Base-by-base conservation (phyloP, 2,888 invertebrate species). In the Autographa gamma region DNA sequence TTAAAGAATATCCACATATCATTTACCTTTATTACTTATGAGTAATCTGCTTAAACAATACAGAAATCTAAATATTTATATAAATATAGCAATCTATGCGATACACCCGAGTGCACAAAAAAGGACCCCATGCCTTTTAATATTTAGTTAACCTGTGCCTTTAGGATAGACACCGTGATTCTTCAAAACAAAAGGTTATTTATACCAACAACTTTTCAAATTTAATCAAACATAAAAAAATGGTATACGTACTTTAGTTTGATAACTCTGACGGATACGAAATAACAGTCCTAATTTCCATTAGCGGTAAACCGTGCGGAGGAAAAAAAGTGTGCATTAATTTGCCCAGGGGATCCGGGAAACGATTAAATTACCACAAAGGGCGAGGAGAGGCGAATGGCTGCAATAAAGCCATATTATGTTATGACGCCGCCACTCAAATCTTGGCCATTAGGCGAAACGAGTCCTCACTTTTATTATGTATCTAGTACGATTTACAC, bases 301-400 rank as follows among this genome's bases (percentile, higher is more conserved):
- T 89, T 86, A 85, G 75, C 71, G 68, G 71, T 75, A 82, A 76
- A 74, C 67, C 76, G 78, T 66, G 73, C 79, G 73, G 69, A 72
- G 77, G 81, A 77, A 89, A 88, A 43, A 86, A 85, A 76, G 71
- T 73, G 71, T 66, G 71, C 82, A 85, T 85, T 86, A 88, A 88
- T 88, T 81, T 81, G 66, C 75, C 71, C 62, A 61, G 77, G 63
- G 78, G 81, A 87, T 89, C 86, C 84, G 78, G 88, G 86, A 89
- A 90, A 81, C 90, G 88, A 92, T 94, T 91, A 93, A 92, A 93
- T 94, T 92, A 92, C 91, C 91, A 88, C 90, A 91, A 90, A 92
- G 88, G 84, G 86, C 87, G 87, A 83, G 88, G 88, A 87, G 75
- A 86, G 82, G 76, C 85, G 86, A 88, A 92, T 90, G 86, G 85